Percentiles rank a stretch among this genome's conserved stretches.
Evolutionary conservation across 2,797 vertebrate species (phyloP).

Genomic region (Eulemur albifrons): DNA sequence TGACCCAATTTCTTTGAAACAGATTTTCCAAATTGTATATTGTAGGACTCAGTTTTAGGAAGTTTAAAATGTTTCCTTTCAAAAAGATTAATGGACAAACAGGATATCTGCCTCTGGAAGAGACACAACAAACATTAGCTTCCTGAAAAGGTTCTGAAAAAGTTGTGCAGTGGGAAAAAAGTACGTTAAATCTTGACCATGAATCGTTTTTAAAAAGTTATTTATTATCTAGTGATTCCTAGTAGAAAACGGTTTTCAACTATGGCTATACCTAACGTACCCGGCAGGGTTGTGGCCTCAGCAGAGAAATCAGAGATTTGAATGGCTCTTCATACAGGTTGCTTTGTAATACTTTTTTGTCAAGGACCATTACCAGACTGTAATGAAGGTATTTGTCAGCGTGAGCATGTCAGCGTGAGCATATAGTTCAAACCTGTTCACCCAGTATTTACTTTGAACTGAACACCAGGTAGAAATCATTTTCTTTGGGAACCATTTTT

Average conservation of each 20-base stretch:
- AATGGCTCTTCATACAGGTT: not conserved
- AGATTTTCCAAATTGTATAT: conserved; percentile 12
- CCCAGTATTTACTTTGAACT: conserved; percentile 49
- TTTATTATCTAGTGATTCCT: conserved; percentile 1
- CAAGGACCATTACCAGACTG: not conserved
- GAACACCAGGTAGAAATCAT: conserved; percentile 74
- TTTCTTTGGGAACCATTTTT: conserved; percentile 72
- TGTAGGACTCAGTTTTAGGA: not conserved
- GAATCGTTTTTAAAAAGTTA: not conserved
- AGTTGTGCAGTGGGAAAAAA: not conserved
- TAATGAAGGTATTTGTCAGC: conserved; percentile 56
- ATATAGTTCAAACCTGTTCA: conserved; percentile 58
- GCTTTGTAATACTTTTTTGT: not conserved
- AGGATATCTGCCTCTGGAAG: not conserved
- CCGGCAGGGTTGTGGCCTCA: not conserved
- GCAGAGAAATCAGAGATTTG: conserved; percentile 33
- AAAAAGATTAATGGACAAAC: not conserved
- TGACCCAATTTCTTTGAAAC: not conserved
- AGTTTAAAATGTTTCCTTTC: conserved; percentile 14
- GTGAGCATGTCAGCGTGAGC: conserved; percentile 23
- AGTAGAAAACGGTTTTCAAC: not conserved
- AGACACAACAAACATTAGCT: not conserved
- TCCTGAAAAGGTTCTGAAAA: conserved; percentile 15
- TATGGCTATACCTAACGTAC: not conserved
- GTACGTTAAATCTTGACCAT: not conserved